Conservation (phyloP, 2,797 vertebrate species). For the Anguilla megastoma region DNA sequence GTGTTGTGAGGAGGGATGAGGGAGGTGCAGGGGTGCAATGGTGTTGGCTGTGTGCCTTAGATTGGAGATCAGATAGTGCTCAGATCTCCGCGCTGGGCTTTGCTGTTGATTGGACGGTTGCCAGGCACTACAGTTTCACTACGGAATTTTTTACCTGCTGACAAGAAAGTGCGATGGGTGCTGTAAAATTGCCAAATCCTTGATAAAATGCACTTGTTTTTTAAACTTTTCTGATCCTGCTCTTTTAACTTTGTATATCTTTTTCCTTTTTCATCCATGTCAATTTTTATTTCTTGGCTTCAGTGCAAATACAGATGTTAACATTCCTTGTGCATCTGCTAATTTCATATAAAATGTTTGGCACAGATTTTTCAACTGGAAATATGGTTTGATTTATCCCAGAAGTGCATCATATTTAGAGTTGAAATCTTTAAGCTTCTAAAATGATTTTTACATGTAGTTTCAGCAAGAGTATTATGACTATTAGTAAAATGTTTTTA, state of each 20-base stretch:
- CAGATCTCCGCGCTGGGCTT: slow-evolving; percentile 15
- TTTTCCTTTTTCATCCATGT: neutral
- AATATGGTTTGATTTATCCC: slow-evolving; percentile 12
- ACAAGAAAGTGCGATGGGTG: neutral
- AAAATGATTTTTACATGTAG: neutral
- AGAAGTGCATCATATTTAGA: neutral
- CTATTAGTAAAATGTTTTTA: neutral
- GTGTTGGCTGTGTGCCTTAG: slow-evolving; percentile 11
- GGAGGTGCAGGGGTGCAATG: slow-evolving; percentile 12
- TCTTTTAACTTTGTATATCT: neutral
- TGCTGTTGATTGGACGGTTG: slow-evolving; percentile 32
- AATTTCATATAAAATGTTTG: neutral
- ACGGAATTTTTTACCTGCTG: neutral
- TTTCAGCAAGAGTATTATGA: slow-evolving; percentile 4
- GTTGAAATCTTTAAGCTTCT: neutral
- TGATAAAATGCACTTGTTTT: slow-evolving; percentile 10
- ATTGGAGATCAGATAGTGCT: slow-evolving; percentile 18
- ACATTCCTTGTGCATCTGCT: slow-evolving; percentile 12
- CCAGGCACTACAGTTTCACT: slow-evolving; percentile 40
- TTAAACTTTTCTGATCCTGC: neutral
- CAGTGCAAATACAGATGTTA: slow-evolving; percentile 8
- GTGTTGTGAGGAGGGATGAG: no score
- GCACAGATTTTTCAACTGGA: neutral
- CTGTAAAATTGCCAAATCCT: slow-evolving; percentile 15
- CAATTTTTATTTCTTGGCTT: neutral